Evolutionary conservation across 2,113 vertebrate species (phyloP).

Genomic region (Pseudolaguvia tuberculata): DNA sequence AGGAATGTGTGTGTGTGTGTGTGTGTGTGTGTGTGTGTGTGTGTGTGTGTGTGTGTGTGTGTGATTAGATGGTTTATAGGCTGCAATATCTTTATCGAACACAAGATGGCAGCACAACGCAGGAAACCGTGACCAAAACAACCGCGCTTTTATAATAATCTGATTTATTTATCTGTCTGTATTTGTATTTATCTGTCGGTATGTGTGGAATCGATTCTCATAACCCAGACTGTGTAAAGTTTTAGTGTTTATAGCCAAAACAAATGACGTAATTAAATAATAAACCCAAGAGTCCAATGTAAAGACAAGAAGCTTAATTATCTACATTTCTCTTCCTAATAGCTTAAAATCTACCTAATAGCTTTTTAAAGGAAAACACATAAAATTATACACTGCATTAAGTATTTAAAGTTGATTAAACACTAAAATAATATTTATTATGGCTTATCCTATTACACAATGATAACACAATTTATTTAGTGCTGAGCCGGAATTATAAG

Average conservation of each 20-base stretch:
- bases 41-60: too few species aligned
- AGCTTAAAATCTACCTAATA: background rate
- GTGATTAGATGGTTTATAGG: too few species aligned
- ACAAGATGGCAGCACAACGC: background rate
- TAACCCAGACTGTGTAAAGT: background rate
- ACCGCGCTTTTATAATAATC: background rate
- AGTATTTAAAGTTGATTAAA: background rate
- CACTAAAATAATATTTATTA: background rate
- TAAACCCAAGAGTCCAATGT: conserved; percentile 10
- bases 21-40: too few species aligned
- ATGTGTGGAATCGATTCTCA: background rate
- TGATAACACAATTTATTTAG: too few species aligned
- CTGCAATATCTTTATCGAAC: background rate
- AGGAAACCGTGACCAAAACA: background rate
- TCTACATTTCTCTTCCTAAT: conserved; percentile 8
- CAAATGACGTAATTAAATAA: background rate
- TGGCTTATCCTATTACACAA: background rate
- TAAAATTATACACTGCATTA: background rate
- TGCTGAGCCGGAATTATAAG: too few species aligned
- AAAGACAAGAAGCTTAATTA: conserved; percentile 3
- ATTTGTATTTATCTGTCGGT: too few species aligned
- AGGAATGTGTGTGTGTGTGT: too few species aligned
- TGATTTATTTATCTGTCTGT: background rate
- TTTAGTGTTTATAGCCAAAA: background rate
- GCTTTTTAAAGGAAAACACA: background rate